Evolutionary conservation across 2,888 invertebrate genomes (phyloP).

Genomic region (Osmoderma eremita): DNA sequence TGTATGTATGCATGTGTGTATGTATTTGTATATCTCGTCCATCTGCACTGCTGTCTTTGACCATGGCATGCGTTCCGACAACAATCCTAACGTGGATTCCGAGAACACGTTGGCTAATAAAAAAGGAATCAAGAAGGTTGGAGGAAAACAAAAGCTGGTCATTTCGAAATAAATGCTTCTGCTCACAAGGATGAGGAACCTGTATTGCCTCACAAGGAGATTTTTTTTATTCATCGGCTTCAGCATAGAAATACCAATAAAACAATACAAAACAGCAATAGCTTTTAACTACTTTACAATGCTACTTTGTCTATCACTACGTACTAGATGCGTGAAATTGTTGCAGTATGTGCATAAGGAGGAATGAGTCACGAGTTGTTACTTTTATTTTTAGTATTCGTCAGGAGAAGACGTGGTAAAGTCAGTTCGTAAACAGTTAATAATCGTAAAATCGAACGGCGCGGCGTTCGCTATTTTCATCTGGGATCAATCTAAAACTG

Average conservation of each 20-base stretch:
- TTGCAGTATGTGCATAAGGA: not conserved
- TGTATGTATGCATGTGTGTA: not conserved
- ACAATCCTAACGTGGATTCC: conserved; percentile 9
- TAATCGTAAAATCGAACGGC: conserved; percentile 27
- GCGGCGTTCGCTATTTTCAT: conserved; percentile 21
- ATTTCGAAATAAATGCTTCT: too few species aligned
- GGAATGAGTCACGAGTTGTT: not conserved
- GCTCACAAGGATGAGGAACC: too few species aligned
- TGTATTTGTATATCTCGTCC: conserved; percentile 20
- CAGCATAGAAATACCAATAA: too few species aligned
- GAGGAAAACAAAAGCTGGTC: too few species aligned
- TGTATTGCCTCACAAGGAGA: too few species aligned
- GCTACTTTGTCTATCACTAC: too few species aligned
- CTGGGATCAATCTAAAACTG: conserved; percentile 2
- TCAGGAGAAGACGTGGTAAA: conserved; percentile 19
- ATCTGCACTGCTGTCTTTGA: not conserved
- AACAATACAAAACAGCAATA: too few species aligned
- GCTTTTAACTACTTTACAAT: too few species aligned
- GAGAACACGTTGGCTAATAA: not conserved
- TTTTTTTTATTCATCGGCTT: too few species aligned
- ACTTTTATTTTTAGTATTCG: conserved; percentile 17
- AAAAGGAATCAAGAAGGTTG: too few species aligned
- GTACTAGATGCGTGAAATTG: too few species aligned
- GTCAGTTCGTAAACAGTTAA: conserved; percentile 33
- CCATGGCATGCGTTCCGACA: not conserved